phyloP scores from a whole-genome alignment of 1,140 invertebrate species.

The Pristionchus pacificus region DNA sequence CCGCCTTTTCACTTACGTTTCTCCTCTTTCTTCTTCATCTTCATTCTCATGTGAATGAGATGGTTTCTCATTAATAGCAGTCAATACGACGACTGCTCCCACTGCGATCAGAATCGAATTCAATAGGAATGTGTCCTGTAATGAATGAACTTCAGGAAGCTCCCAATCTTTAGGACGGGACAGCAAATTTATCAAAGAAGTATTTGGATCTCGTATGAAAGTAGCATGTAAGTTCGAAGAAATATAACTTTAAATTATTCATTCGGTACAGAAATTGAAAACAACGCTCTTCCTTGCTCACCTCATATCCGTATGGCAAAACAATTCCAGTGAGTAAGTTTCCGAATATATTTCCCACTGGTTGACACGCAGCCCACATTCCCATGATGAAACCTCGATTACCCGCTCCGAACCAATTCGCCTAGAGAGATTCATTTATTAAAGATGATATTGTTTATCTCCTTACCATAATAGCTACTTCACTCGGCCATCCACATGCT shows the following conservation, averaged over 20 bases:
- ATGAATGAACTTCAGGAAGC: slow-evolving; percentile 22
- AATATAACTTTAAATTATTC: no score
- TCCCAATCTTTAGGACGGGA: neutral
- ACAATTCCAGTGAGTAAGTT: slow-evolving; percentile 59
- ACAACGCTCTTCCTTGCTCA: slow-evolving; percentile 36
- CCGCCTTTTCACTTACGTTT: slow-evolving; percentile 27
- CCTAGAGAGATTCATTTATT: slow-evolving; percentile 50
- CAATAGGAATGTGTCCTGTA: slow-evolving; percentile 61
- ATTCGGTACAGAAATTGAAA: neutral
- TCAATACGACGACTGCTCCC: slow-evolving; percentile 58
- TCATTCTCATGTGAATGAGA: slow-evolving; percentile 42
- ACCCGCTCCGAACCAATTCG: slow-evolving; percentile 59
- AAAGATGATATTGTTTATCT: slow-evolving; percentile 53
- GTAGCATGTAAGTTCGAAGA: no score
- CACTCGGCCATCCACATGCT: slow-evolving; percentile 59
- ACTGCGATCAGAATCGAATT: slow-evolving; percentile 58
- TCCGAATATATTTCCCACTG: slow-evolving; percentile 63
- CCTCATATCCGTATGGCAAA: slow-evolving; percentile 61
- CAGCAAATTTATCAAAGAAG: no score
- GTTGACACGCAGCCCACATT: slow-evolving; percentile 62
- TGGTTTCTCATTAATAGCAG: slow-evolving; percentile 58
- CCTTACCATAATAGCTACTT: slow-evolving; percentile 59
- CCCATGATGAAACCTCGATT: slow-evolving; percentile 62
- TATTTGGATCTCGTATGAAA: no score
- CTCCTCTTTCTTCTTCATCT: slow-evolving; percentile 16